Evolutionary conservation across 2,797 vertebrate genomes (phyloP).

Genomic region (Neosalanx taihuensis): DNA sequence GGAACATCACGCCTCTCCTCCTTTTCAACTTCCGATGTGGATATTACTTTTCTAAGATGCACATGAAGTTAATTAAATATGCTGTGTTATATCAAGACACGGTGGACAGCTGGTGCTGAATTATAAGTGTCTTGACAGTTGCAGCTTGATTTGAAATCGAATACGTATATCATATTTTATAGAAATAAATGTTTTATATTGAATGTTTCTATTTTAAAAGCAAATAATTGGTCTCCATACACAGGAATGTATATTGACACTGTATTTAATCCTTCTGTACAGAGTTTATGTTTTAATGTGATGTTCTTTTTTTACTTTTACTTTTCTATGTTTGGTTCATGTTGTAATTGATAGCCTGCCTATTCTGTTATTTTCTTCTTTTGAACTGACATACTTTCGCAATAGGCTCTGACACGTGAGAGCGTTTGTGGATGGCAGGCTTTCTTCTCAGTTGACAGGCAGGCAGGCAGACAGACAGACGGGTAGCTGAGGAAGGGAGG

Average conservation of each 20-base stretch:
- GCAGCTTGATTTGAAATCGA: constrained; percentile 43
- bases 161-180: constrained; percentile 38
- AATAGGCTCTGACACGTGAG: constrained; percentile 15
- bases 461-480: constrained; percentile 6
- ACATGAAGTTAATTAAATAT: constrained; percentile 59
- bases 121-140: constrained; percentile 41
- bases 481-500: neutral
- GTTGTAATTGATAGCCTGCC: constrained; percentile 33
- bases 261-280: constrained; percentile 78
- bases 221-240: constrained; percentile 60
- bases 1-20: constrained; percentile 21
- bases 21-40: constrained; percentile 44
- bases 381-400: constrained; percentile 29
- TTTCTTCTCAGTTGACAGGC: constrained; percentile 20
- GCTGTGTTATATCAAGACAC: constrained; percentile 51
- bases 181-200: constrained; percentile 64
- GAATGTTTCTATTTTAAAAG: constrained; percentile 51
- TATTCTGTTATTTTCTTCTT: constrained; percentile 26
- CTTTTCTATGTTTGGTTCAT: constrained; percentile 19
- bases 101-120: constrained; percentile 73
- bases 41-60: constrained; percentile 41
- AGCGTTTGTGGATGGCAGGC: constrained; percentile 20
- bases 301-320: constrained; percentile 46
- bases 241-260: constrained; percentile 76
- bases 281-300: constrained; percentile 54